A percentile compares a stretch with the other conserved stretches of the same genome.
These are phyloP conservation scores for Leptoclinus maculatus DNA, from an alignment of 2,797 vertebrate species.

Conservation along the genomic window DNA sequence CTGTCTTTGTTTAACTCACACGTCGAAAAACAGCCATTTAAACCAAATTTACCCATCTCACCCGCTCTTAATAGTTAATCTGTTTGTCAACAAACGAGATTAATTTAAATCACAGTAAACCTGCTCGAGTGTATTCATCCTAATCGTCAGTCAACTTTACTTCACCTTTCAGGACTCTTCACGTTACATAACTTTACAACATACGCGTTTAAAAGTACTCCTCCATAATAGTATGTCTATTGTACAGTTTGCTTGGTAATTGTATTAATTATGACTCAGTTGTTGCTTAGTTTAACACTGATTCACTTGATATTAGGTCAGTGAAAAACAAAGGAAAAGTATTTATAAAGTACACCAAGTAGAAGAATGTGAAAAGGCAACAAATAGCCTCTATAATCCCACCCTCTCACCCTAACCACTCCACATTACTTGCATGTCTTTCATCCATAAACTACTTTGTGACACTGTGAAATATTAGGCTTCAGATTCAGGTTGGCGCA, in stretches of 20 bases:
- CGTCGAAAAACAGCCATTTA: background rate
- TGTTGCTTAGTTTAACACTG: background rate
- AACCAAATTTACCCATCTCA: background rate
- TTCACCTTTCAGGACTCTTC: conserved; percentile 25
- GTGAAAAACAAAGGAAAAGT: background rate
- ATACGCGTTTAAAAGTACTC: too few species aligned
- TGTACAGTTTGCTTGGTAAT: too few species aligned
- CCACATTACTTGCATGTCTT: too few species aligned
- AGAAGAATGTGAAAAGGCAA: background rate
- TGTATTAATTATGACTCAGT: background rate
- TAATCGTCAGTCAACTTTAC: conserved; percentile 42
- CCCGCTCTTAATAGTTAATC: conserved; percentile 15
- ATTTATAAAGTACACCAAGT: background rate
- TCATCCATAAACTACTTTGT: too few species aligned
- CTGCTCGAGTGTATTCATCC: conserved; percentile 17
- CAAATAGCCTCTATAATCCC: too few species aligned
- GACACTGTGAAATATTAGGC: background rate
- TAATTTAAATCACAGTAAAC: conserved; percentile 32
- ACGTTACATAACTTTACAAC: conserved; percentile 24
- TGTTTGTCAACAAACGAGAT: conserved; percentile 27
- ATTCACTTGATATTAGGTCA: background rate
- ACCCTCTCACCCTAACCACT: too few species aligned
- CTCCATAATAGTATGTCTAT: background rate
- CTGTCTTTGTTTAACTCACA: conserved; percentile 23
- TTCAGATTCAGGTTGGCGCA: too few species aligned